Conservation (phyloP, 2,888 invertebrate genomes). For the Catocala sponsa region DNA sequence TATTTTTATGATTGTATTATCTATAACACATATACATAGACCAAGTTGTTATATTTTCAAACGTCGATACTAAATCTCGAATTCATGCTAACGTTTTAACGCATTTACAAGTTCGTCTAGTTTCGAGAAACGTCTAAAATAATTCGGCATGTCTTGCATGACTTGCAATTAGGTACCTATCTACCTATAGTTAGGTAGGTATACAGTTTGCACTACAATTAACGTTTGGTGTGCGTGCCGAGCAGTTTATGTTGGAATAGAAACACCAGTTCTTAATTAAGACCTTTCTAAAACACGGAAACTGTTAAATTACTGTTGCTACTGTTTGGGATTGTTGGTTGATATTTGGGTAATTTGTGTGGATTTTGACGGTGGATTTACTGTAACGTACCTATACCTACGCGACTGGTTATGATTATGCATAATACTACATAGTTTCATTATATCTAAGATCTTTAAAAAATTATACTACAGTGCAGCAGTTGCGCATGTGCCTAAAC, state of each 20-base stretch:
- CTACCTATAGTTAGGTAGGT: too few species aligned
- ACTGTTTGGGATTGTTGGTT: not conserved
- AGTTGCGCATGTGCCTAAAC: too few species aligned
- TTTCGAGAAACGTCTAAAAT: not conserved
- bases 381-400: too few species aligned
- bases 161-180: too few species aligned
- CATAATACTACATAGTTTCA: too few species aligned
- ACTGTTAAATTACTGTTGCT: conserved; percentile 34
- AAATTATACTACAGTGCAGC: too few species aligned
- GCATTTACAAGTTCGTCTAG: too few species aligned
- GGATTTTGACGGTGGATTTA: too few species aligned
- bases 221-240: conserved; percentile 7
- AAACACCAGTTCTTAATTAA: conserved; percentile 47
- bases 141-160: too few species aligned
- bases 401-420: too few species aligned
- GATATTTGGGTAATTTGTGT: too few species aligned
- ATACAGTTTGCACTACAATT: not conserved
- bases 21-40: conserved; percentile 26
- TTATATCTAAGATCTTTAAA: too few species aligned
- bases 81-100: not conserved
- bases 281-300: conserved; percentile 49
- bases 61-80: not conserved
- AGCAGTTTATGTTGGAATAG: conserved; percentile 25
- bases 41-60: not conserved
- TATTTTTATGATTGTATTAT: conserved; percentile 61